A percentile compares a stretch with the other conserved stretches of the same genome.
phyloP scores from a whole-genome alignment of 2,888 invertebrate genomes.

The Amiota mariae region DNA sequence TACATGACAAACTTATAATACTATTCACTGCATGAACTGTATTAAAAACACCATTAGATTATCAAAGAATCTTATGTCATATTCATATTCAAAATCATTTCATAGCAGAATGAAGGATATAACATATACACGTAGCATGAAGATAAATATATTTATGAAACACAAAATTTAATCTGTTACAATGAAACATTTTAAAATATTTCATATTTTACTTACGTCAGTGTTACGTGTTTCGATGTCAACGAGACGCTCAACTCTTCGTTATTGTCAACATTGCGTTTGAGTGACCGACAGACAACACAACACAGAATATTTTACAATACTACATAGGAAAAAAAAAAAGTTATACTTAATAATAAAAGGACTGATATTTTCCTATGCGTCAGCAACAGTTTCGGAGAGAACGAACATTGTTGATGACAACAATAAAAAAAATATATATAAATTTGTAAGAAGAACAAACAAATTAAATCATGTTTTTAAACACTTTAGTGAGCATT shows the following conservation, averaged over 20 bases:
- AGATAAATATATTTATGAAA: too few relatives aligned
- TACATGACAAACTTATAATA: too few relatives aligned
- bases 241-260: slow-evolving; percentile 31
- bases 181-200: too few relatives aligned
- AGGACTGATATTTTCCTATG: slow-evolving; percentile 50
- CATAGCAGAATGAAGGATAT: too few relatives aligned
- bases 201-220: neutral
- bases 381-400: slow-evolving; percentile 62
- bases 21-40: too few relatives aligned
- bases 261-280: slow-evolving; percentile 56
- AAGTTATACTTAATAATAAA: slow-evolving; percentile 52
- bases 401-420: slow-evolving; percentile 12
- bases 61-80: too few relatives aligned
- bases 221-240: slow-evolving; percentile 28
- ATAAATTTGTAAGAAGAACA: neutral
- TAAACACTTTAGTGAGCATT: neutral
- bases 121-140: too few relatives aligned
- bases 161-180: too few relatives aligned
- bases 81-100: too few relatives aligned
- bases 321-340: slow-evolving; percentile 50
- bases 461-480: slow-evolving; percentile 1
- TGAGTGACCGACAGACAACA: slow-evolving; percentile 53
- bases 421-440: slow-evolving; percentile 43
- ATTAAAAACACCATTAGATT: too few relatives aligned
- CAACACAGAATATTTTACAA: slow-evolving; percentile 39